These are phyloP conservation scores for Vireo altiloquus DNA, from an alignment of 2,113 vertebrate species.

Conservation along the genomic window DNA sequence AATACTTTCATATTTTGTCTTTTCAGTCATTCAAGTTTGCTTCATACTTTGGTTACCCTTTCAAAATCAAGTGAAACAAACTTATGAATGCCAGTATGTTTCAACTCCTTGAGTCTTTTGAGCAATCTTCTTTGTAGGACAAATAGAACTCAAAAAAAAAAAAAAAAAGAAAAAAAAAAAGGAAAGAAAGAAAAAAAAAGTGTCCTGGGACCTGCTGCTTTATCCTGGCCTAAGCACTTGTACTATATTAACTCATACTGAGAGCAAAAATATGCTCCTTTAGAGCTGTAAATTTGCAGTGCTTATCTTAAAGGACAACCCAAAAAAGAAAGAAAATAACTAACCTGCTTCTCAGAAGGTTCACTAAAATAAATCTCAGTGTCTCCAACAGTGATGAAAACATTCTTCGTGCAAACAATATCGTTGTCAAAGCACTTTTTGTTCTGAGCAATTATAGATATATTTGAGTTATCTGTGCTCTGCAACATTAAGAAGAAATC, in stretches of 20 bases:
- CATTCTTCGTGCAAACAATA: constrained; percentile 93
- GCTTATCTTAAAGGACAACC: neutral
- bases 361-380: constrained; percentile 93
- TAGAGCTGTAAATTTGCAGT: neutral
- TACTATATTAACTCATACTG: neutral
- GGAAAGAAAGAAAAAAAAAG: neutral
- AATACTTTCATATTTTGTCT: neutral
- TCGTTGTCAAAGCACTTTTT: constrained; percentile 98
- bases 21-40: neutral
- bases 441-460: constrained; percentile 93
- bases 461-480: constrained; percentile 84
- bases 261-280: neutral
- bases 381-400: constrained; percentile 89
- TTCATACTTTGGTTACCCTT: neutral
- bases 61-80: neutral
- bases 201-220: neutral
- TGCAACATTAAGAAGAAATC: constrained; percentile 68
- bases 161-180: neutral
- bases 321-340: constrained; percentile 53
- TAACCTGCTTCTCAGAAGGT: constrained; percentile 86
- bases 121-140: neutral
- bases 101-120: neutral
- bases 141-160: neutral
- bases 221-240: neutral
- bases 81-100: neutral